Evolutionary conservation across 2,113 vertebrate species (phyloP), one percentile per base, ranked within the genome.

Genomic region (Peromyscus maniculatus): DNA sequence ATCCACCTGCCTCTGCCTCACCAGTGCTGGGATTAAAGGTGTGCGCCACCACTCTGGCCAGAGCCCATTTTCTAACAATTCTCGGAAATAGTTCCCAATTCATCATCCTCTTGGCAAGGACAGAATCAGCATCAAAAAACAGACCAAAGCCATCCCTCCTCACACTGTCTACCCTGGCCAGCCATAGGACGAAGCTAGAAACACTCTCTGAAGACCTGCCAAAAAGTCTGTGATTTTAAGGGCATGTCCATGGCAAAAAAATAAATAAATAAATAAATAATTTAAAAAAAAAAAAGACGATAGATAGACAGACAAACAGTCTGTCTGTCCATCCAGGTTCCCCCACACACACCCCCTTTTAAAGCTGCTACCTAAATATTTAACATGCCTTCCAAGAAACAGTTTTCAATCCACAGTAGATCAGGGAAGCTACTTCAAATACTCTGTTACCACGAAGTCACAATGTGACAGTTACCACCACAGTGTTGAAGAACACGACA

Each of bases 371-470:
- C 15, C 91, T 64, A 95, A 46, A 75, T 82, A 95, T n/a, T 67
- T 87, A 93, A 91, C 33, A 92, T n/a, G 74, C 79, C 66, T 96
- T 91, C 71, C 19, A 84, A 89, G 52, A 93, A 91, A 93, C 94
- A 80, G 33, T 28, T 95, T 82, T 91, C 31, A 72, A 62, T 75
- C 52, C 62, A 90, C 62, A 96, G 43, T 52, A 72, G 1, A 22
- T 36, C 19, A 55, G 21, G 13, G 33, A 59, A 92, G 66, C 43
- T 93, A 78, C 72, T 95, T 82, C 46, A 89, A 89, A 96, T 33
- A 66, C 39, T 67, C 39, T 74, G 87, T 43, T 62, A 57, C 92
- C 62, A 89, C 49, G 69, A 64, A 66, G 33, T 91, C 87, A 91
- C 52, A 77, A 72, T n/a, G 7, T 91, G 26, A 69, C 72, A 86